These are phyloP conservation scores for Drosophila planitibia DNA, from an alignment of 2,888 invertebrate species.

Conservation along the genomic window DNA sequence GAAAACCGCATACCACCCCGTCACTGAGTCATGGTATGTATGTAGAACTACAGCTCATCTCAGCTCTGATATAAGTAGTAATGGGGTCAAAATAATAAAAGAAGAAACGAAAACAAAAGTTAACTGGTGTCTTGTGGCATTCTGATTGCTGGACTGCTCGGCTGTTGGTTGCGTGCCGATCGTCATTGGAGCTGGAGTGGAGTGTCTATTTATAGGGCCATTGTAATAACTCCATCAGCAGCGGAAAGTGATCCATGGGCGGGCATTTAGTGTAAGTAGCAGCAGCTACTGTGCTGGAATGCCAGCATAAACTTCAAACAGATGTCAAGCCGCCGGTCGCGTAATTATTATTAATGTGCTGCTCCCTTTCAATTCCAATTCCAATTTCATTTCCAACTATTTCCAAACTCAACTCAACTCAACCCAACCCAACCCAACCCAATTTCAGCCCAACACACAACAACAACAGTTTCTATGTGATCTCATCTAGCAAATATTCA, in stretches of 20 bases:
- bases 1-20: background rate
- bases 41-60: slow-evolving; percentile 21
- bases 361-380: slow-evolving; percentile 25
- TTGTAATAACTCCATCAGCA: slow-evolving; percentile 66
- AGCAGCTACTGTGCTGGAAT: background rate
- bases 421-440: slow-evolving; percentile 9
- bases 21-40: slow-evolving; percentile 6
- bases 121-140: slow-evolving; percentile 11
- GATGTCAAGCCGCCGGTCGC: slow-evolving; percentile 59
- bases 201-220: slow-evolving; percentile 61
- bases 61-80: slow-evolving; percentile 27
- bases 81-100: slow-evolving; percentile 63
- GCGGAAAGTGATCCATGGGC: slow-evolving; percentile 40
- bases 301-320: slow-evolving; percentile 70
- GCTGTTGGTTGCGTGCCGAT: slow-evolving; percentile 56
- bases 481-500: slow-evolving; percentile 65
- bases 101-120: slow-evolving; percentile 55
- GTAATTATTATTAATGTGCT: slow-evolving; percentile 70
- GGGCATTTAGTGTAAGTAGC: slow-evolving; percentile 9
- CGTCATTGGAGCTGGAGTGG: slow-evolving; percentile 18
- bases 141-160: background rate
- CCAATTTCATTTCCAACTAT: slow-evolving; percentile 4
- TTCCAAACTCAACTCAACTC: slow-evolving; percentile 16
- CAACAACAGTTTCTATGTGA: slow-evolving; percentile 34
- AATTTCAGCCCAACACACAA: slow-evolving; percentile 9